phyloP scores from a whole-genome alignment of 2,797 vertebrate species.

The Champsocephalus gunnari region DNA sequence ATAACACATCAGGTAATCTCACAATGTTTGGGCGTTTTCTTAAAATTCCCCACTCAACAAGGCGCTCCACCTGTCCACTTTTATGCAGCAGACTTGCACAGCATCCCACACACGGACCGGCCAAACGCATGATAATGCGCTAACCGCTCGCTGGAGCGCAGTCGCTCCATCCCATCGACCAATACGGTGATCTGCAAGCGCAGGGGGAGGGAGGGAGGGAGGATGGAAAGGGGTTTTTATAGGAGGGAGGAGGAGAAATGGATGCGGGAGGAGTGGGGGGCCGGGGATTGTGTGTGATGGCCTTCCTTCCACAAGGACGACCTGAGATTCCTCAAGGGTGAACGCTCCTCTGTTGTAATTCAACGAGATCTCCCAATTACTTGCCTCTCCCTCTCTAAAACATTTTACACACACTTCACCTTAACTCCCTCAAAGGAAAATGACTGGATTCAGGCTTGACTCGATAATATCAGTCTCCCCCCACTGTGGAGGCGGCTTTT shows the following conservation, averaged over 20 bases:
- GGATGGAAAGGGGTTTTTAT: slow-evolving; percentile 10
- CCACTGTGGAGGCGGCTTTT: slow-evolving; percentile 28
- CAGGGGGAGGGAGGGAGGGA: slow-evolving; percentile 17
- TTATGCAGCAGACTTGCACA: slow-evolving; percentile 53
- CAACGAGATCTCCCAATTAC: slow-evolving; percentile 63
- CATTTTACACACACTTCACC: slow-evolving; percentile 54
- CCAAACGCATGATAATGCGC: slow-evolving; percentile 63
- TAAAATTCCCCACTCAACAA: slow-evolving; percentile 41
- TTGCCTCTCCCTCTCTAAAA: slow-evolving; percentile 22
- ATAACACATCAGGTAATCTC: slow-evolving; percentile 34
- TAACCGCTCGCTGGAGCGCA: slow-evolving; percentile 60
- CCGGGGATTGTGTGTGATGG: slow-evolving; percentile 44
- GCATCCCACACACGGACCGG: slow-evolving; percentile 68
- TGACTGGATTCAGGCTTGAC: slow-evolving; percentile 34
- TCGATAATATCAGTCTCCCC: slow-evolving; percentile 26
- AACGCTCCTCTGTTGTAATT: slow-evolving; percentile 69
- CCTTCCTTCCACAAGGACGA: slow-evolving; percentile 79
- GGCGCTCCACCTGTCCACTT: slow-evolving; percentile 59
- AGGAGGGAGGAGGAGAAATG: slow-evolving; percentile 69
- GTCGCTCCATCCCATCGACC: slow-evolving; percentile 64
- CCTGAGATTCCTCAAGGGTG: slow-evolving; percentile 82
- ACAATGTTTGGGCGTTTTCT: slow-evolving; percentile 26
- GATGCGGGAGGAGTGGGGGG: slow-evolving; percentile 49
- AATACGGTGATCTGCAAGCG: slow-evolving; percentile 70
- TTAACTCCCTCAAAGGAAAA: slow-evolving; percentile 53